Evolutionary conservation across 2,797 vertebrate genomes (phyloP).

Genomic region (Hirundo rustica): DNA sequence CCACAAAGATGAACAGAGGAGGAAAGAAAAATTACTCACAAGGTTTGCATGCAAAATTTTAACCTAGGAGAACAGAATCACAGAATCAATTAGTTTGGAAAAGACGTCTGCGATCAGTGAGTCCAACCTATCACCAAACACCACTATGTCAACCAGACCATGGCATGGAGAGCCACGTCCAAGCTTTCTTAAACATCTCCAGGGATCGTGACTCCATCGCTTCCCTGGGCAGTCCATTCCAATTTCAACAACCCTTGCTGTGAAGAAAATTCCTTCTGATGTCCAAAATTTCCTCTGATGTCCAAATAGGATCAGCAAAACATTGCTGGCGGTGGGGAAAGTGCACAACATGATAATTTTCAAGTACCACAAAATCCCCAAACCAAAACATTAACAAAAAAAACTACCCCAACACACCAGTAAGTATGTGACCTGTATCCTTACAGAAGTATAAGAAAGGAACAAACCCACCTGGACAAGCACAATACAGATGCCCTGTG

Average conservation of each 20-base stretch:
- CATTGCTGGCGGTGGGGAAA: neutral
- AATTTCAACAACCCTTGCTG: neutral
- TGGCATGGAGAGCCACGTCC: accelerated
- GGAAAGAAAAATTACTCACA: neutral
- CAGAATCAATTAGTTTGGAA: neutral
- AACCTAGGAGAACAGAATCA: neutral
- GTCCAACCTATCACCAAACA: neutral
- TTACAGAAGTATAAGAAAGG: neutral
- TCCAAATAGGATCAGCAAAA: neutral
- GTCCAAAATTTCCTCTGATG: neutral
- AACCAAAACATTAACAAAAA: neutral
- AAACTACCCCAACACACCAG: neutral
- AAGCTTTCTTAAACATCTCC: neutral
- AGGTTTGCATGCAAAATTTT: neutral
- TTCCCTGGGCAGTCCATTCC: neutral
- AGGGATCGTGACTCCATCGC: neutral
- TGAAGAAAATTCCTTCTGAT: neutral
- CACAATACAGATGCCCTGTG: neutral
- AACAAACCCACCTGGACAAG: neutral
- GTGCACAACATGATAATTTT: neutral
- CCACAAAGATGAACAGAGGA: neutral
- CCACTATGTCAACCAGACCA: neutral
- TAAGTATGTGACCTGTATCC: neutral
- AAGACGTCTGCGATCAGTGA: neutral
- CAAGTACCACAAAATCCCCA: neutral